A percentile compares a stretch with the other conserved stretches of the same genome.
These are phyloP conservation scores for Cepphus grylle DNA, from an alignment of 2,113 vertebrate genomes.

Conservation along the genomic window DNA sequence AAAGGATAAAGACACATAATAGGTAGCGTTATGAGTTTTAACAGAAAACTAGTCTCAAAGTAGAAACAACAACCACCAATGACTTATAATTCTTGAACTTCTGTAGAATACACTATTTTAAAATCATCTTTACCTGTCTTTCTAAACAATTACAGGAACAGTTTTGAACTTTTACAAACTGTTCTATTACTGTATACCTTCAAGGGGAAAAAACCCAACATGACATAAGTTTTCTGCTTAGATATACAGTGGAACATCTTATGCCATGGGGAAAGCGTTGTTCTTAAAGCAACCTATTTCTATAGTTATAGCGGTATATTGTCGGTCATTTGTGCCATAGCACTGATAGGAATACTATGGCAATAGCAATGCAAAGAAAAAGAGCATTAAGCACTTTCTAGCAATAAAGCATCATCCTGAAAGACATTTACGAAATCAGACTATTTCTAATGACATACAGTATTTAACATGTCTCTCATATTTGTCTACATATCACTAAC, in stretches of 20 bases:
- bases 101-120: neutral
- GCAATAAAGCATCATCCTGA: neutral
- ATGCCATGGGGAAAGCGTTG: neutral
- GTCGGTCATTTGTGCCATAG: neutral
- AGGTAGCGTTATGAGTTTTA: neutral
- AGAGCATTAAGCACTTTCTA: neutral
- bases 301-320: neutral
- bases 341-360: neutral
- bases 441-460: neutral
- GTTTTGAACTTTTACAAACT: neutral
- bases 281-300: constrained; percentile 4
- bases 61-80: neutral
- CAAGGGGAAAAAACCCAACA: neutral
- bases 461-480: neutral
- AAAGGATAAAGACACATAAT: neutral
- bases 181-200: neutral
- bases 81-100: neutral
- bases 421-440: neutral
- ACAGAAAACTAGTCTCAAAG: neutral
- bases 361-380: neutral
- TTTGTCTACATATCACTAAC: neutral
- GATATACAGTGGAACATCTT: neutral
- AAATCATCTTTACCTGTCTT: neutral
- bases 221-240: neutral
- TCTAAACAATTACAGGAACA: neutral